These are phyloP conservation scores for Pachyuromys duprasi DNA, from an alignment of 2,797 vertebrate genomes.

Conservation along the genomic window DNA sequence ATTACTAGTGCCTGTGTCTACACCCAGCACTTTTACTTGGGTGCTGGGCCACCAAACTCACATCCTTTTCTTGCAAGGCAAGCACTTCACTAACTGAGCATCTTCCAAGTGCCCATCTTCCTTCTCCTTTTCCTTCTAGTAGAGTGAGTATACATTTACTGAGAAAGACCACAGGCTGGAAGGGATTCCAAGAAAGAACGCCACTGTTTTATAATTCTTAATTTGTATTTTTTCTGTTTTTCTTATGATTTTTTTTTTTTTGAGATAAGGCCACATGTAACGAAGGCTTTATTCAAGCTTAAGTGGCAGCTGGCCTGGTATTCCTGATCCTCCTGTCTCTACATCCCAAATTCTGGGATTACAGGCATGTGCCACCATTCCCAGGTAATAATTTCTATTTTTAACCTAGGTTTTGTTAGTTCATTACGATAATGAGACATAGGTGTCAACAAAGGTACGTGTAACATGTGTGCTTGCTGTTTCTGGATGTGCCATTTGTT, in stretches of 20 bases:
- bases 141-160: background rate
- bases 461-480: fast-evolving
- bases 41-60: background rate
- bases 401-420: background rate
- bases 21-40: background rate
- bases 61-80: no score
- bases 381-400: background rate
- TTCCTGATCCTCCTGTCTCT: background rate
- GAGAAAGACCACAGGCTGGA: background rate
- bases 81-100: background rate
- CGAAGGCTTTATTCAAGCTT: background rate
- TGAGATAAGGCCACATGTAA: background rate
- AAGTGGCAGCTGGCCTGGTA: background rate
- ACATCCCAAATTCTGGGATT: background rate
- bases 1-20: background rate
- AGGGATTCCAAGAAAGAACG: background rate
- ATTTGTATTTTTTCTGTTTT: background rate
- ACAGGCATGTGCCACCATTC: no score
- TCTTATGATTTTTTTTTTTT: background rate
- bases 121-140: background rate
- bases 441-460: background rate
- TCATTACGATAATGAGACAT: background rate
- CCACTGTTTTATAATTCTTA: background rate
- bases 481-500: background rate
- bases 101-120: no score